Base-by-base conservation (phyloP, 2,888 invertebrate genomes). In the Dolichomitus sp. region DNA sequence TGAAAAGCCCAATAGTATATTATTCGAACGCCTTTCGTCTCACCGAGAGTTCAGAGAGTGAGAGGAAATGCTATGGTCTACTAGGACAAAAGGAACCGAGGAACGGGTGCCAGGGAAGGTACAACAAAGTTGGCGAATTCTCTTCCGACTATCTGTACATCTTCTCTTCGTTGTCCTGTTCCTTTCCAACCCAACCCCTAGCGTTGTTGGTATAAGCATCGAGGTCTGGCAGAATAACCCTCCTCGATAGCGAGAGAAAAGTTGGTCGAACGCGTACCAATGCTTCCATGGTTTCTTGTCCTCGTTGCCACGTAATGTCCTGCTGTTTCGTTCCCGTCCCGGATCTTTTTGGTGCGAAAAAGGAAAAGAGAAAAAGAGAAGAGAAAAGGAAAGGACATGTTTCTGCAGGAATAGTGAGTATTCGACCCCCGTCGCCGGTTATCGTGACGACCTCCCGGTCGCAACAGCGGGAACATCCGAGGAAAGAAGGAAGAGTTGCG, bases 1-100 rank as follows among this genome's bases (percentile, higher is more conserved):
- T 42, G 82, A 87, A 86, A 87, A 87, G 84, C 81, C 87, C 86
- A 86, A 89, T 86, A 82, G 85, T 85, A 81, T 83, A 87, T 89
- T 87, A 88, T 89, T 86, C 81, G 84, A 83, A 72, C 79, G 81
- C 76, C 59, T 79, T 73, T 78, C 61, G 74, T 48, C 65, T 77
- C 59, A 42, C 65, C 66, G 37, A 68, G 11, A 27, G 54, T 11
- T 12, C 27, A 19, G 5, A 27, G 27, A 45, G 14, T 37, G 30
- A 30, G 27, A 33, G 48, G 45, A 52, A 77, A 69, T 80, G 63
- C 54, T 14, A 52, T 52, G 40, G 59, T 30, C 45, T 30, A n/a
- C 12, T 12, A 42, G 75, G 59, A 79, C 75, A 75, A 83, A 80
- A 61, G 75, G 68, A 83, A 76, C 66, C 54, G 9, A 66, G 30